phyloP scores from a whole-genome alignment of 2,113 vertebrate species.

The Sylvietta virens region DNA sequence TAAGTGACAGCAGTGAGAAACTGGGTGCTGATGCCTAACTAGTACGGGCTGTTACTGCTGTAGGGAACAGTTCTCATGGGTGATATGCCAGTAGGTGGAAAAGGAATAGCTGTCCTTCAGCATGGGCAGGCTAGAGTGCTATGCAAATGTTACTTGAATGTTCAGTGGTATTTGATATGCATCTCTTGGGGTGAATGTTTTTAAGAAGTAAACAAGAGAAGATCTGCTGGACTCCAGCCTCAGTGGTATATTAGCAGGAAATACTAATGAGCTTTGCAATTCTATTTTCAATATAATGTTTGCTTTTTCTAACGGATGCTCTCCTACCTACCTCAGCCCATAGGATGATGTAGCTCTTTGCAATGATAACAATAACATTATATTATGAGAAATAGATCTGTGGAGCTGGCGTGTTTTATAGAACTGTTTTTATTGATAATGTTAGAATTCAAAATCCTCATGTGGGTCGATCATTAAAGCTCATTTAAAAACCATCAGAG shows the following conservation, averaged over 20 bases:
- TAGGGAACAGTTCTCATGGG: neutral
- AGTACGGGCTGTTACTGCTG: neutral
- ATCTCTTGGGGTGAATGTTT: neutral
- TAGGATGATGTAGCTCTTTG: neutral
- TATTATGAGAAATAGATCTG: neutral
- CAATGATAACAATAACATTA: neutral
- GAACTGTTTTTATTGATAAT: neutral
- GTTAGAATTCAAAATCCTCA: neutral
- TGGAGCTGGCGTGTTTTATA: neutral
- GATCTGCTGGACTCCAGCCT: neutral
- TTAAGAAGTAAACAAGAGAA: neutral
- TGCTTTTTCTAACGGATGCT: neutral
- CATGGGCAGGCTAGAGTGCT: neutral
- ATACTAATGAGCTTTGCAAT: neutral
- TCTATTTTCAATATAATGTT: neutral
- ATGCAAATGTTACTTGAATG: neutral
- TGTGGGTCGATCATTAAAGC: neutral
- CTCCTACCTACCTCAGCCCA: neutral
- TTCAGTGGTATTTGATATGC: neutral
- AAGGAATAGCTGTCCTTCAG: neutral
- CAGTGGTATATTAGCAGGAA: neutral
- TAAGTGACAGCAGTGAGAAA: neutral
- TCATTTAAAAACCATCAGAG: constrained; percentile 1
- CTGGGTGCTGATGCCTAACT: neutral
- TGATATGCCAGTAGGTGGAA: neutral